Base-by-base conservation (phyloP, 2,888 invertebrate genomes). In the Yponomeuta cagnagella region DNA sequence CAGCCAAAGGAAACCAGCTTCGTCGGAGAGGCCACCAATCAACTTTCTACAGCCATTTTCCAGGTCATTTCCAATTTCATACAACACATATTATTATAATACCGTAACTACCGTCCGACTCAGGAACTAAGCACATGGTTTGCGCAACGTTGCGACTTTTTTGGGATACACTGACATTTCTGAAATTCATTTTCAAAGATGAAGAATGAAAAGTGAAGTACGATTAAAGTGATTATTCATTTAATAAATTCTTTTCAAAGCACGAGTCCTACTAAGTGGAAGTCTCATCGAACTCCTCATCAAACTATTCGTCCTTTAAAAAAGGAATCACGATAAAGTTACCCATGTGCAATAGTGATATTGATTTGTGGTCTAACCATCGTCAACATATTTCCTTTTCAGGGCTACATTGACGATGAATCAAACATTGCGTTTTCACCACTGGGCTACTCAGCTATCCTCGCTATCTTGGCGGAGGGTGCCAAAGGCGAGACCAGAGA, bases 351-450 rank as follows among this genome's bases (percentile, higher is more conserved):
- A 37, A 37, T 43, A 43, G 9, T 43, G 6, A 43, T 43, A 43
- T 43, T 8, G 43, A 43, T 43, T 43, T 43, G 5, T 43, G 8
- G 8, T 43, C 43, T 43, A 5, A 43, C 43, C 8, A 43, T 15
- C 5, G 23, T 1, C 63, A 10, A 2, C 12, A 5, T 9, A 1
- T 48, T 48, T 8, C n/a, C 48, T 70, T 83, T 87, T 23, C 82
- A 93, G 93, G 92, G 93, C 9, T 93, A 93, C 77, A 92, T 92
- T 4, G 93, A 93, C 48, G 92, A 92, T 75, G 82, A 88, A 64
- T 88, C 83, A 69, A 95, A 95, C 77, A 93, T 94, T 71, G 95
- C 94, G 2, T 94, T 94, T 74, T 94, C 95, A 0, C 95, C 95
- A 0, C 83, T 95, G 64, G 95, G 95, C 0, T 94, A 94, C 73